A percentile compares a stretch with the other conserved stretches of the same genome.
Evolutionary conservation across 2,113 vertebrate species (phyloP).

Genomic region (Callospermophilus lateralis): DNA sequence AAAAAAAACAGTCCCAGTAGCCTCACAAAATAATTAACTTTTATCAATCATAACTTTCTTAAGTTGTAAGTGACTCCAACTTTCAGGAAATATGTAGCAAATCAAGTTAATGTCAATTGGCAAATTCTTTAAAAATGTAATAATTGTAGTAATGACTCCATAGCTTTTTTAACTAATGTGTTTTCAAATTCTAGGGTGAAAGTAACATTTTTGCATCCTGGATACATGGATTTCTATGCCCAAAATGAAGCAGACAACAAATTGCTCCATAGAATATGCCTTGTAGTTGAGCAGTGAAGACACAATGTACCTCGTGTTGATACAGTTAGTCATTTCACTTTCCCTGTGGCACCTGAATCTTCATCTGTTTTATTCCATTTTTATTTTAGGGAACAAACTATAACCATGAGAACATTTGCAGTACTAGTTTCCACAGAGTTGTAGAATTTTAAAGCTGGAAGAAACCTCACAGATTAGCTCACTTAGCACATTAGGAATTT

Average conservation of each 20-base stretch:
- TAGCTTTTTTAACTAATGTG: neutral
- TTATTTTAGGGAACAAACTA: slow-evolving; percentile 77
- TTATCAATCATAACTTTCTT: neutral
- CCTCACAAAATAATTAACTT: neutral
- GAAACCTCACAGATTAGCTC: slow-evolving; percentile 77
- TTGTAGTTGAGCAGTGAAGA: slow-evolving; percentile 62
- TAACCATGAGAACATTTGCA: slow-evolving; percentile 69
- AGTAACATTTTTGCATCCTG: neutral
- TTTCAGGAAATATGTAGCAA: neutral
- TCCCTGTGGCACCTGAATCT: slow-evolving; percentile 78
- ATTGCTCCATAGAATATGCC: neutral
- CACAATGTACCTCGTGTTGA: slow-evolving; percentile 66
- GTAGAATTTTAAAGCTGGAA: slow-evolving; percentile 75
- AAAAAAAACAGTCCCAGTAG: neutral
- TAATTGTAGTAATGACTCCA: neutral
- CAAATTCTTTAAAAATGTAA: neutral
- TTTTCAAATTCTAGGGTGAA: neutral
- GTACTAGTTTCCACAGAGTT: slow-evolving; percentile 56
- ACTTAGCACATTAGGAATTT: slow-evolving; percentile 79
- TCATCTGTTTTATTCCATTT: slow-evolving; percentile 82
- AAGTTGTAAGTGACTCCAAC: neutral
- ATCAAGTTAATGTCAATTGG: neutral
- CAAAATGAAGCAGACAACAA: neutral
- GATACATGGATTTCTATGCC: neutral
- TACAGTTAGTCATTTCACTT: slow-evolving; percentile 75